A percentile compares a stretch with the other conserved stretches of the same genome.
Conservation (phyloP, 2,797 vertebrate genomes). For the Muscicapa striata region DNA sequence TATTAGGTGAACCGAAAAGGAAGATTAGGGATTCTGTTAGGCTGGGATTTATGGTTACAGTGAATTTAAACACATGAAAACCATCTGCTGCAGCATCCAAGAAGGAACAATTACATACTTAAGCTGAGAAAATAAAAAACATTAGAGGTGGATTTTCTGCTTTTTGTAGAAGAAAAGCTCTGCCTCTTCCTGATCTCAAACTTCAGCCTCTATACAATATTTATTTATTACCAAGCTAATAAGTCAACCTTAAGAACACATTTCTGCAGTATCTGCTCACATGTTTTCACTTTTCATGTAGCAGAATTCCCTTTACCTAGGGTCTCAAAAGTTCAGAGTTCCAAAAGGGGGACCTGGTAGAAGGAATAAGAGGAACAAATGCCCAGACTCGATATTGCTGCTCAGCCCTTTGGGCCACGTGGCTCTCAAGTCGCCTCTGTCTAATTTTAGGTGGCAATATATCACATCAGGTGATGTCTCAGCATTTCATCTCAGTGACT, state of each 20-base stretch:
- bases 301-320: not conserved
- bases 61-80: not conserved
- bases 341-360: not conserved
- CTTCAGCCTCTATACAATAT: not conserved
- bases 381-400: fast-evolving
- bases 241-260: not conserved
- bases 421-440: not conserved
- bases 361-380: not conserved
- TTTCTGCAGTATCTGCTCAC: not conserved
- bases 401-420: not conserved
- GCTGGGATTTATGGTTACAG: not conserved
- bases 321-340: not conserved
- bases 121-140: not conserved
- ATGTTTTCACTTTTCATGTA: not conserved
- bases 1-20: not conserved
- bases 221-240: not conserved
- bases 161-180: not conserved
- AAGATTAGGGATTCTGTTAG: not conserved
- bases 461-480: not conserved
- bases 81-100: not conserved
- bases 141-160: not conserved
- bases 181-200: not conserved
- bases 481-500: not conserved
- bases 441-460: not conserved
- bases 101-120: not conserved